Base-by-base conservation (phyloP, 1,140 invertebrate species). In the Drosophila sturtevanti region DNA sequence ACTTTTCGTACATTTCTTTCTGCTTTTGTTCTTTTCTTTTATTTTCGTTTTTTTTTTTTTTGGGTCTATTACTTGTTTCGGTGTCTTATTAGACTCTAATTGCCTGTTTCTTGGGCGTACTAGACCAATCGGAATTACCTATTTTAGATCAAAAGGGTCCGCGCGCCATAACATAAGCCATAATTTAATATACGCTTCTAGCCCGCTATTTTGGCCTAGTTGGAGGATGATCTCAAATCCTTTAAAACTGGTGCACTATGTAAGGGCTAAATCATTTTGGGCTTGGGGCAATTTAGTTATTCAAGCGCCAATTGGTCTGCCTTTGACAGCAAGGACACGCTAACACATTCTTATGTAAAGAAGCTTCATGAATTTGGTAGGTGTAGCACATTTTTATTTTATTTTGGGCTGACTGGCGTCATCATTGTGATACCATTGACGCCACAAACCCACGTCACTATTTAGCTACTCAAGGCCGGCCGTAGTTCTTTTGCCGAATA, bases 11-110 rank as follows among this genome's bases (percentile, higher is more conserved):
- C 51, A 38, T 7, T 35, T 14, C 16, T 52, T 61, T 18, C 18
- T 37, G n/a, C 16, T 18, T 24, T 14, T n/a, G 10, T 14, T 48
- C 18, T 7, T 38, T 24, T 35, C 56, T 44, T 21, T 60, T 7
- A 6, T 35, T 16, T 35, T 44, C 35, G 34, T 38, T 27, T 59
- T 68, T 37, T 67, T 51, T 34, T 12, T 72, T 27, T 58, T 12
- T 10, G 37, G 79, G 82, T 66, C 73, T 77, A 84, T 84, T 84
- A 84, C 87, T 89, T 87, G 76, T 87, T 82, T 87, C n/a, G 77
- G 79, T 69, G 72, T 84, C 84, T 89, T 89, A 87, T 87, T 87
- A 87, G 84, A 89, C 68, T 87, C 84, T 87, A 87, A 87, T 87
- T 89, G 84, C 76, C 18, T 48, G 41, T 48, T 48, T 31, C 27